phyloP scores from a whole-genome alignment of 2,888 invertebrate genomes.

The Drosophila gaucha region DNA sequence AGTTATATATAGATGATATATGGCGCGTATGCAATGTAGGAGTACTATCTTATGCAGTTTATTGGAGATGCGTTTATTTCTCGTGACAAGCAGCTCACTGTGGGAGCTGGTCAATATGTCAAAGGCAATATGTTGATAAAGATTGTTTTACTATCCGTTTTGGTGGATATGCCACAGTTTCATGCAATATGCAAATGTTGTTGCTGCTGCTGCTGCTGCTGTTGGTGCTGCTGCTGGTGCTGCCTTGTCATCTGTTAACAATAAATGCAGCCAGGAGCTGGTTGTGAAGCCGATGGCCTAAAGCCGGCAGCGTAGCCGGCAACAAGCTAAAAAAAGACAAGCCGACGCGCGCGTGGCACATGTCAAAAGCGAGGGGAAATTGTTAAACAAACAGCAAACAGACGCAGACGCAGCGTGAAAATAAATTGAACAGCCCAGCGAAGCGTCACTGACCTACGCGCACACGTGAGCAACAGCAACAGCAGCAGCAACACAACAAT shows the following conservation, averaged over 20 bases:
- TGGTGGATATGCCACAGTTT: constrained; percentile 12
- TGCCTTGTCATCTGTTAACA: constrained; percentile 61
- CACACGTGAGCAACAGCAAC: constrained; percentile 55
- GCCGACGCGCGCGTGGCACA: constrained; percentile 48
- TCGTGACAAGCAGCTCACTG: constrained; percentile 19
- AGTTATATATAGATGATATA: neutral
- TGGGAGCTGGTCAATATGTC: constrained; percentile 28
- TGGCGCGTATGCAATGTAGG: neutral
- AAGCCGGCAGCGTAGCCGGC: constrained; percentile 28
- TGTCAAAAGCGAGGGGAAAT: constrained; percentile 53
- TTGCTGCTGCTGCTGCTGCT: constrained; percentile 4
- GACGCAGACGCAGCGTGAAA: constrained; percentile 64
- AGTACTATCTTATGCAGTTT: neutral
- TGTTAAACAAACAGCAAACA: constrained; percentile 63
- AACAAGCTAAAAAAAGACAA: constrained; percentile 23
- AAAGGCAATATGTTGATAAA: constrained; percentile 24
- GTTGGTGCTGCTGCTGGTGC: constrained; percentile 3
- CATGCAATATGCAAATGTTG: constrained; percentile 45
- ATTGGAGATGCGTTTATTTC: constrained; percentile 14
- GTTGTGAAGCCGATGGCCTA: constrained; percentile 37
- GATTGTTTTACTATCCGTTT: constrained; percentile 5
- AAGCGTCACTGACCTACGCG: constrained; percentile 75
- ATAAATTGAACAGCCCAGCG: constrained; percentile 60
- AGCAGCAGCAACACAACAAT: constrained; percentile 24
- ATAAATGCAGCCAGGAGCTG: constrained; percentile 48